A percentile compares a stretch with the other conserved stretches of the same genome.
These are phyloP conservation scores for Oenanthe melanoleuca DNA, from an alignment of 2,113 vertebrate species.

Conservation along the genomic window DNA sequence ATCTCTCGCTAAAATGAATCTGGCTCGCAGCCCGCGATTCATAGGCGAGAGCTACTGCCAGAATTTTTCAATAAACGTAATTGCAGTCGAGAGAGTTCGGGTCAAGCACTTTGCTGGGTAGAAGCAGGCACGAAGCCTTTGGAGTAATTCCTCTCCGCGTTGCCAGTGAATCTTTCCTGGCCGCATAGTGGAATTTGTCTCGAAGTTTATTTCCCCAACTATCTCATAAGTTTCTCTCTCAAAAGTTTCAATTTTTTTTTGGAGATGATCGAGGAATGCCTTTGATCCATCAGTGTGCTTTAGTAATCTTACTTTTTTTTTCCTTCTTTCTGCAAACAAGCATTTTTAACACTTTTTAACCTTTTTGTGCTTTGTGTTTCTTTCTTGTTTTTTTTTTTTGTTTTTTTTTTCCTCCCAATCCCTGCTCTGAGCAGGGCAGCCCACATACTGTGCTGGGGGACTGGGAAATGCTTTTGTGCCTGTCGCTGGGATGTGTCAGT, in stretches of 20 bases:
- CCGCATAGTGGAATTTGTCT: fast-evolving
- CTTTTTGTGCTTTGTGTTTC: neutral
- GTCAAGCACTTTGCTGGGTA: neutral
- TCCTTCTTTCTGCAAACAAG: neutral
- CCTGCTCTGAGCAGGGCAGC: neutral
- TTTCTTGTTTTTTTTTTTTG: neutral
- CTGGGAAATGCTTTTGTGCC: neutral
- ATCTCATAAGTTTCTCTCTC: neutral
- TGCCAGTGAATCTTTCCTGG: neutral
- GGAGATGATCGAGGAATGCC: neutral
- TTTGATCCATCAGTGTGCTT: neutral
- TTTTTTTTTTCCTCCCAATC: too few relatives aligned
- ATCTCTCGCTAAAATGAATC: neutral
- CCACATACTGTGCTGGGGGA: fast-evolving
- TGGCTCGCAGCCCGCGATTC: neutral
- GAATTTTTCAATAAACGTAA: neutral
- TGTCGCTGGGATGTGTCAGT: neutral
- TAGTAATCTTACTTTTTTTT: neutral
- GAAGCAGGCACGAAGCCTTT: neutral
- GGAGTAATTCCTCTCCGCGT: neutral
- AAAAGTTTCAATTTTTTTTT: neutral
- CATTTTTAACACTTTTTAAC: neutral
- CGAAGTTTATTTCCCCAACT: neutral
- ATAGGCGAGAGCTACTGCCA: neutral
- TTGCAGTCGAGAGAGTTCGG: neutral